Evolutionary conservation across 2,888 invertebrate genomes (phyloP).

Genomic region (Hyppa rectilinea): DNA sequence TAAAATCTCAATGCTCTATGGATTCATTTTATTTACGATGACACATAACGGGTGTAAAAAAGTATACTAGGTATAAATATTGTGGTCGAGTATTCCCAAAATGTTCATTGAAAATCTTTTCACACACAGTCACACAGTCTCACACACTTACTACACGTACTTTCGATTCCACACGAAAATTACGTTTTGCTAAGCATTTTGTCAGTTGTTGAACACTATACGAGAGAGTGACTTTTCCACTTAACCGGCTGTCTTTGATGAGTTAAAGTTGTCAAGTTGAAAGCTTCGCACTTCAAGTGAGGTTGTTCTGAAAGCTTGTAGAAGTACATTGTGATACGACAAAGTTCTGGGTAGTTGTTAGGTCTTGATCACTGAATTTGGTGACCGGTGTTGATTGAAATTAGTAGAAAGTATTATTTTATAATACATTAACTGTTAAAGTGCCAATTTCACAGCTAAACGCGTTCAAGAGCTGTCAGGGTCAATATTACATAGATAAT

Average conservation of each 20-base stretch:
- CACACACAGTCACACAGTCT: neutral
- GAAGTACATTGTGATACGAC: neutral
- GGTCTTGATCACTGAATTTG: slow-evolving; percentile 1
- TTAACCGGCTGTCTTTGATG: slow-evolving; percentile 30
- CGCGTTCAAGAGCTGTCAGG: too few relatives aligned
- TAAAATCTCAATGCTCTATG: neutral
- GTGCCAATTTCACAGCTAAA: too few relatives aligned
- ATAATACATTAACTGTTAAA: too few relatives aligned
- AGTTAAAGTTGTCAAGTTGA: slow-evolving; percentile 25
- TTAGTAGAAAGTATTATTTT: too few relatives aligned
- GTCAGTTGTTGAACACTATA: slow-evolving; percentile 26
- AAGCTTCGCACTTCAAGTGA: slow-evolving; percentile 10
- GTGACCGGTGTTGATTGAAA: neutral
- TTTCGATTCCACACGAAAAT: neutral
- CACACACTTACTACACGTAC: neutral
- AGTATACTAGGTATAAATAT: too few relatives aligned
- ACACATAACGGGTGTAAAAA: neutral
- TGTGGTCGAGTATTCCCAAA: too few relatives aligned
- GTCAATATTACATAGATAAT: too few relatives aligned
- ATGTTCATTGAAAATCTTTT: neutral
- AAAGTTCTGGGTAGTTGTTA: neutral
- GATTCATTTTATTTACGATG: neutral
- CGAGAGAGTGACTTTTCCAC: slow-evolving; percentile 38
- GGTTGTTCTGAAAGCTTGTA: neutral
- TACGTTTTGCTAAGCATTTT: slow-evolving; percentile 10